Percentiles rank a stretch among this genome's conserved stretches.
Evolutionary conservation across 2,888 invertebrate species (phyloP).

Genomic region (Eilema depressum): DNA sequence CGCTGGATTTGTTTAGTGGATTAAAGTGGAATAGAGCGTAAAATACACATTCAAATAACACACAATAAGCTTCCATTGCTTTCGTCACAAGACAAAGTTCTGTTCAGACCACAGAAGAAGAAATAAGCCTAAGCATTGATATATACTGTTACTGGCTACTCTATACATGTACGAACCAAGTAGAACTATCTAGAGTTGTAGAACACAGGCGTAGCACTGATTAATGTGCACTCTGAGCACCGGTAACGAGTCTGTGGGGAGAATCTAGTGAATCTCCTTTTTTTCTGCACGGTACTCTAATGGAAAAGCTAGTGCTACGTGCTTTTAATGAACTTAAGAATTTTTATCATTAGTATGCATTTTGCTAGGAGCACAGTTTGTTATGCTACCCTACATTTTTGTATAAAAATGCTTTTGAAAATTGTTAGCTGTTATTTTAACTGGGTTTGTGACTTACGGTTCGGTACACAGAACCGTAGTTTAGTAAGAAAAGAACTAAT

Average conservation of each 20-base stretch:
- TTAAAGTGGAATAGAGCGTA: not conserved
- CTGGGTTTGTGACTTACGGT: not conserved
- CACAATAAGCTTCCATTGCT: not conserved
- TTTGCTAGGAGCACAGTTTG: slow-evolving; percentile 10
- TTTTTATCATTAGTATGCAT: slow-evolving; percentile 26
- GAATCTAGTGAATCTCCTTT: slow-evolving; percentile 7
- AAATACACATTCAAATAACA: not conserved
- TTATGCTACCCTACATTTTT: not conserved
- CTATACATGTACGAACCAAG: slow-evolving; percentile 7
- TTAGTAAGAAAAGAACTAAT: not conserved
- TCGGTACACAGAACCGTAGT: not conserved
- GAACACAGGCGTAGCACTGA: slow-evolving; percentile 16
- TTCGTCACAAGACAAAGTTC: not conserved
- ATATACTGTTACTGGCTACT: too few species aligned
- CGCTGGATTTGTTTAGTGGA: too few species aligned
- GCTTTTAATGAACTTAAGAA: slow-evolving; percentile 25
- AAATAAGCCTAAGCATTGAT: not conserved
- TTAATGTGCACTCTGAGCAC: slow-evolving; percentile 23
- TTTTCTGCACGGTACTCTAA: slow-evolving; percentile 21
- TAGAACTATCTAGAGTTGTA: slow-evolving; percentile 16
- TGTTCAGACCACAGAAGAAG: not conserved
- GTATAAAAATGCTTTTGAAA: slow-evolving; percentile 1
- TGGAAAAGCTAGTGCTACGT: slow-evolving; percentile 21
- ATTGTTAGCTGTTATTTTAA: not conserved
- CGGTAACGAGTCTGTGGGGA: slow-evolving; percentile 21